Evolutionary conservation across 2,797 vertebrate genomes (phyloP).

Genomic region (Squalus acanthias): DNA sequence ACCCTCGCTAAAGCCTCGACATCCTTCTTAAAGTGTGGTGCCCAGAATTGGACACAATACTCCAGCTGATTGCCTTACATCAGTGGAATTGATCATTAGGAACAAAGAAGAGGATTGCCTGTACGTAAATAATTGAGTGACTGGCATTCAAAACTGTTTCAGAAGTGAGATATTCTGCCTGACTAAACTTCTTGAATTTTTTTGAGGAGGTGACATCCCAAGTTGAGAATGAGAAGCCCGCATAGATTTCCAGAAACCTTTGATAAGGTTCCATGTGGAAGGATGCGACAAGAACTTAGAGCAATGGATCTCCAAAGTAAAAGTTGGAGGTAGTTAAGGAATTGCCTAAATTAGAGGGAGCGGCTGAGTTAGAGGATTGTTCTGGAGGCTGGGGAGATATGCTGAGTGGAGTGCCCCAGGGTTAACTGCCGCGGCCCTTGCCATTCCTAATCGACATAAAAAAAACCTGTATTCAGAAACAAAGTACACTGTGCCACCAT

Average conservation of each 20-base stretch:
- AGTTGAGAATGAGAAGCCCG: not conserved
- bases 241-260: not conserved
- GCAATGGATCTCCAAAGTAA: not conserved
- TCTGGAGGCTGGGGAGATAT: not conserved
- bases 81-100: too few species aligned
- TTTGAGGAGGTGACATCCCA: not conserved
- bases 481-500: not conserved
- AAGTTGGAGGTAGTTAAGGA: not conserved
- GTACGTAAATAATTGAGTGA: not conserved
- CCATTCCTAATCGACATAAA: not conserved
- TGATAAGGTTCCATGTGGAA: not conserved
- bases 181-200: not conserved
- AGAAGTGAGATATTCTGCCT: constrained; percentile 11
- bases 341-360: not conserved
- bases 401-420: not conserved
- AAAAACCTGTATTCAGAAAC: not conserved
- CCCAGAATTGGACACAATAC: too few species aligned
- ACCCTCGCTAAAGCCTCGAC: too few species aligned
- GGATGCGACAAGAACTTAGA: not conserved
- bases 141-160: not conserved
- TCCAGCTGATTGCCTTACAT: too few species aligned
- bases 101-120: too few species aligned
- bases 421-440: not conserved
- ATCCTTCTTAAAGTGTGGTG: too few species aligned
- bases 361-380: not conserved